Conservation (phyloP, 1,140 invertebrate genomes). For the Drosophila suzukii region DNA sequence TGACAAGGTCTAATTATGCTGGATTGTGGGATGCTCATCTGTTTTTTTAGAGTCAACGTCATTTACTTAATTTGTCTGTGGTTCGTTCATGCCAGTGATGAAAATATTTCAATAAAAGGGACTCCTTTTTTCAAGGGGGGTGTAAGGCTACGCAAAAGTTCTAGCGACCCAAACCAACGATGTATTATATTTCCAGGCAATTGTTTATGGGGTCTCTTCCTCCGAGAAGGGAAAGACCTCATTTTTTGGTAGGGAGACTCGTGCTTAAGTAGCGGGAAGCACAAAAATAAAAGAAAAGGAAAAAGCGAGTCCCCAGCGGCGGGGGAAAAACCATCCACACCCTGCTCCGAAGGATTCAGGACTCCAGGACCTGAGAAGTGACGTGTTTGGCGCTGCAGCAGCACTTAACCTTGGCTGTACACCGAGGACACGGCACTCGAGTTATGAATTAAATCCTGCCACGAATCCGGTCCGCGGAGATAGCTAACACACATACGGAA, state of each 20-base stretch:
- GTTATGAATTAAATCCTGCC: slow-evolving; percentile 78
- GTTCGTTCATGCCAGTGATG: slow-evolving; percentile 8
- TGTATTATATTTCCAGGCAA: slow-evolving; percentile 59
- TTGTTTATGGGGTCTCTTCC: slow-evolving; percentile 47
- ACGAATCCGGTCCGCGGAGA: slow-evolving; percentile 56
- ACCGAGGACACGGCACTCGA: slow-evolving; percentile 78
- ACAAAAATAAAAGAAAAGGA: slow-evolving; percentile 39
- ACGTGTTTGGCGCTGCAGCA: slow-evolving; percentile 63
- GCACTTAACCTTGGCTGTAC: slow-evolving; percentile 78
- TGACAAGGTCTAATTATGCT: slow-evolving; percentile 69
- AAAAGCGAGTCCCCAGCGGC: slow-evolving; percentile 39
- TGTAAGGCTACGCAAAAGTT: slow-evolving; percentile 47
- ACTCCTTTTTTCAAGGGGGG: slow-evolving; percentile 22
- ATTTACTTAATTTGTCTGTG: slow-evolving; percentile 55
- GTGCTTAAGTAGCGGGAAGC: slow-evolving; percentile 64
- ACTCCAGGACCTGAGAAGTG: slow-evolving; percentile 47
- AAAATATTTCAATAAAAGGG: slow-evolving; percentile 50
- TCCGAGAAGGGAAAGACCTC: slow-evolving; percentile 3
- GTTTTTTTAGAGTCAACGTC: slow-evolving; percentile 44
- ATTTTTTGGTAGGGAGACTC: slow-evolving; percentile 34
- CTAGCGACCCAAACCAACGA: slow-evolving; percentile 36
- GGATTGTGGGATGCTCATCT: slow-evolving; percentile 18
- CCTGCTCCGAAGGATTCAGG: slow-evolving; percentile 18
- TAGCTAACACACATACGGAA: slow-evolving; percentile 23
- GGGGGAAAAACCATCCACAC: slow-evolving; percentile 15